Evolutionary conservation across 2,888 invertebrate genomes (phyloP).

Genomic region (Caenorhabditis afra): DNA sequence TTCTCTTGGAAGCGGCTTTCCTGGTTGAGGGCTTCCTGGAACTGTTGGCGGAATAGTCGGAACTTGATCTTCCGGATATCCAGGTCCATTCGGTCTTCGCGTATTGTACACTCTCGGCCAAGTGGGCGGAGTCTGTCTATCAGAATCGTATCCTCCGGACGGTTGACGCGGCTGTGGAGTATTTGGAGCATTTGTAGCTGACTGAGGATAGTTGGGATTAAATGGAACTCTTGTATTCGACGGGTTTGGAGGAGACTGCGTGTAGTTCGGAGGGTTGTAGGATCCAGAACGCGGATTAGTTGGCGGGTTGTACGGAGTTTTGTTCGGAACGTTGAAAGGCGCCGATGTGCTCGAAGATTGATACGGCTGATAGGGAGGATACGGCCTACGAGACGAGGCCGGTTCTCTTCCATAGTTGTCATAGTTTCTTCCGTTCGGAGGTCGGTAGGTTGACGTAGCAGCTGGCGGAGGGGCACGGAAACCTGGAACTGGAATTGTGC

Average conservation of each 20-base stretch:
- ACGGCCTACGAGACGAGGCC: conserved; percentile 37
- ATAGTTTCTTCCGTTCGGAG: conserved; percentile 42
- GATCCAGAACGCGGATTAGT: conserved; percentile 8
- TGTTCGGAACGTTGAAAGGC: conserved; percentile 32
- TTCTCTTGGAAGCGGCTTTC: conserved; percentile 18
- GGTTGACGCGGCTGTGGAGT: conserved; percentile 51
- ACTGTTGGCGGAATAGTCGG: neutral
- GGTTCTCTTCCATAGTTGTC: conserved; percentile 45
- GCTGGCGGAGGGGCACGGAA: conserved; percentile 50
- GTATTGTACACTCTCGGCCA: conserved; percentile 43
- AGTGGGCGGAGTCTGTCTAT: conserved; percentile 29
- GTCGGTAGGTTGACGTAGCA: conserved; percentile 39
- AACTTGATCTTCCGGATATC: conserved; percentile 23
- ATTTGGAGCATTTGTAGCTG: conserved; percentile 8
- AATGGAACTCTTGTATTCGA: conserved; percentile 12
- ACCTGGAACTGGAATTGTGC: conserved; percentile 22
- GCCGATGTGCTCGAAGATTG: conserved; percentile 21
- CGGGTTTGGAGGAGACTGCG: conserved; percentile 8
- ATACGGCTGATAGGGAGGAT: conserved; percentile 39
- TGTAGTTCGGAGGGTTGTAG: conserved; percentile 27
- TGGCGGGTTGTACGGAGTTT: conserved; percentile 34
- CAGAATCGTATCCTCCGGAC: conserved; percentile 38
- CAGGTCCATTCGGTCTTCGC: conserved; percentile 27
- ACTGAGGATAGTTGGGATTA: conserved; percentile 6
- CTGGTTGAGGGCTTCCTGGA: conserved; percentile 15